A percentile compares a stretch with the other conserved stretches of the same genome.
These are phyloP conservation scores for Papilio protenor DNA, from an alignment of 2,888 invertebrate genomes.

Conservation along the genomic window DNA sequence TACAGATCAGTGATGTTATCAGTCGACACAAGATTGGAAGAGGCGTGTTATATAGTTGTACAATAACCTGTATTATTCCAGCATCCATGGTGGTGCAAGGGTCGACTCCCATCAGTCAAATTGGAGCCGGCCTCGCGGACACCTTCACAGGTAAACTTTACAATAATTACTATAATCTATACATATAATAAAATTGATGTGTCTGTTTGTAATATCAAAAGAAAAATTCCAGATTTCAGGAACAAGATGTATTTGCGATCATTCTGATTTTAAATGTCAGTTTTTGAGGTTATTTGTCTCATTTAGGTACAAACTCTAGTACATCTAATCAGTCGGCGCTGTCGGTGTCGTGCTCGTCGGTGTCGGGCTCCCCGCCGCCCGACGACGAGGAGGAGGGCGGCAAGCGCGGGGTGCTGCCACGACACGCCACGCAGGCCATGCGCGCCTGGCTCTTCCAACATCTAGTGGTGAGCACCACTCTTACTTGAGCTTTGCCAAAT, in stretches of 20 bases:
- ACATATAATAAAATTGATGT: too few species aligned
- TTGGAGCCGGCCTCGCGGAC: slow-evolving; percentile 88
- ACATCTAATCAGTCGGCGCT: slow-evolving; percentile 80
- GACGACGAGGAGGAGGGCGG: slow-evolving; percentile 84
- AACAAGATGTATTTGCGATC: too few species aligned
- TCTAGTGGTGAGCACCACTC: slow-evolving; percentile 89
- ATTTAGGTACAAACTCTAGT: slow-evolving; percentile 74
- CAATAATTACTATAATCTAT: too few species aligned
- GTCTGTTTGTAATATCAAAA: too few species aligned
- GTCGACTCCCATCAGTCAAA: slow-evolving; percentile 94
- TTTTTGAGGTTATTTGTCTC: neutral
- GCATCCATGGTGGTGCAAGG: slow-evolving; percentile 88
- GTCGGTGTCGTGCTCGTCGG: slow-evolving; percentile 80
- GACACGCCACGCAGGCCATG: slow-evolving; percentile 98
- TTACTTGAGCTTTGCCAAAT: neutral
- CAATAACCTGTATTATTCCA: slow-evolving; percentile 51
- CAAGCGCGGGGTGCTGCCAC: slow-evolving; percentile 96
- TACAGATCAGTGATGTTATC: too few species aligned
- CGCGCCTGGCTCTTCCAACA: slow-evolving; percentile 98
- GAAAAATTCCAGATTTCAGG: too few species aligned
- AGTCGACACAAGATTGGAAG: too few species aligned
- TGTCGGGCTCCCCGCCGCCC: slow-evolving; percentile 82
- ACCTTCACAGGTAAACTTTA: slow-evolving; percentile 73
- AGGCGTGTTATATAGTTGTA: too few species aligned
- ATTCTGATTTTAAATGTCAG: too few species aligned